A percentile compares a stretch with the other conserved stretches of the same genome.
These are phyloP conservation scores for Silurus glanis DNA, from an alignment of 2,113 vertebrate genomes.

Conservation along the genomic window DNA sequence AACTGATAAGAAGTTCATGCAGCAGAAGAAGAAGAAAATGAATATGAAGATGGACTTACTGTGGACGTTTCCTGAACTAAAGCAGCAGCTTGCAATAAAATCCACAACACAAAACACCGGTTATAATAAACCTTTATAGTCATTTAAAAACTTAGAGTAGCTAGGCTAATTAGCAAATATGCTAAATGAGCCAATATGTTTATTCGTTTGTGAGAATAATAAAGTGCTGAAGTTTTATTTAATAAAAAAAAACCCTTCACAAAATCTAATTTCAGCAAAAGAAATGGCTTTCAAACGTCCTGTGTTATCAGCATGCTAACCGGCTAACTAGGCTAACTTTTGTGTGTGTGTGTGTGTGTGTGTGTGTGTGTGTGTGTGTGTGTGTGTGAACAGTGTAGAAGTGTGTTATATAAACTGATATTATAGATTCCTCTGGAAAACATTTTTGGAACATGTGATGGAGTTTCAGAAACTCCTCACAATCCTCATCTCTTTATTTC, in stretches of 20 bases:
- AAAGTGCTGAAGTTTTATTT: neutral
- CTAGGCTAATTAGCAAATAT: neutral
- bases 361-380: no score
- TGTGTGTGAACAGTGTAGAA: neutral
- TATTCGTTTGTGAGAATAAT: neutral
- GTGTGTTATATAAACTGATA: neutral
- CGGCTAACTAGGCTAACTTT: neutral
- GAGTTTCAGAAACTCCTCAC: no score
- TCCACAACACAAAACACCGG: neutral
- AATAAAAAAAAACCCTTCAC: neutral
- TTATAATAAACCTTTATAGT: neutral
- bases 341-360: no score
- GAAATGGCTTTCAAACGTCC: neutral
- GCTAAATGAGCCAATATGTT: neutral
- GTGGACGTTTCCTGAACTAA: neutral
- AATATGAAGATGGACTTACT: neutral
- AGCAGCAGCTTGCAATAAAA: slow-evolving; percentile 1
- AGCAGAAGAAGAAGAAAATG: neutral
- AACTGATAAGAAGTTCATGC: no score
- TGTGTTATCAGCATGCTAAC: neutral
- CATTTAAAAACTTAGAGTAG: neutral
- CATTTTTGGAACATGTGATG: neutral
- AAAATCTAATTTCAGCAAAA: neutral
- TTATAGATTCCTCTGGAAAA: neutral
- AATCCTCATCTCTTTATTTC: neutral